Evolutionary conservation across 2,113 vertebrate genomes (phyloP).

Genomic region (Dipodomys merriami): DNA sequence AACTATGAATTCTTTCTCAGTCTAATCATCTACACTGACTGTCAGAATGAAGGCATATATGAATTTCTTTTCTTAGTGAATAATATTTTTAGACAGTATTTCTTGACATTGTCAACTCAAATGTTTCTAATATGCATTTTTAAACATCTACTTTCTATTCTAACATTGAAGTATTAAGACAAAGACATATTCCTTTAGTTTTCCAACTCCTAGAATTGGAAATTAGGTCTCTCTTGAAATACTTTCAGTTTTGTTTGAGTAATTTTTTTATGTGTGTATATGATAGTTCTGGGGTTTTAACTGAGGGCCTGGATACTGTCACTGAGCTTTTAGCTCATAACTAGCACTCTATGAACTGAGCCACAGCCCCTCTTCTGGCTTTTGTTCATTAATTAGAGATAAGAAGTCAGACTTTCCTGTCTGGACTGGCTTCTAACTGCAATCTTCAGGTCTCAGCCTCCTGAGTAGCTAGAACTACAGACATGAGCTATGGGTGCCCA

Average conservation of each 20-base stretch:
- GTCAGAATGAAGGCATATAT: neutral
- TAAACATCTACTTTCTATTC: slow-evolving; percentile 37
- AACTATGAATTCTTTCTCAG: neutral
- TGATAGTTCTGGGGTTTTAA: too few relatives aligned
- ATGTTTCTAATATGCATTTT: slow-evolving; percentile 37
- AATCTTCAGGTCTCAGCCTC: too few relatives aligned
- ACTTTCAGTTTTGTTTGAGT: neutral
- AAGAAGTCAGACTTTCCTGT: too few relatives aligned
- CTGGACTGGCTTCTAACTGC: too few relatives aligned
- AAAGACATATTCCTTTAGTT: neutral
- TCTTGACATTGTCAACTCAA: slow-evolving; percentile 44
- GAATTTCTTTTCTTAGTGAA: slow-evolving; percentile 46
- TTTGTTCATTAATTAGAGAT: too few relatives aligned
- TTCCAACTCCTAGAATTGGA: neutral
- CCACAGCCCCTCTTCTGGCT: too few relatives aligned
- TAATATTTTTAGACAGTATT: slow-evolving; percentile 37
- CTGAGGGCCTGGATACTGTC: too few relatives aligned
- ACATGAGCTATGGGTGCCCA: too few relatives aligned
- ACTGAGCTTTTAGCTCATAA: too few relatives aligned
- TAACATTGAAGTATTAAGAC: neutral
- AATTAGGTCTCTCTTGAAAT: neutral
- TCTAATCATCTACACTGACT: neutral
- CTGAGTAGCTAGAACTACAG: too few relatives aligned
- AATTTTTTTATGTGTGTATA: neutral
- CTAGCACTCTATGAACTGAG: too few relatives aligned